phyloP scores from a whole-genome alignment of 92 coral and sea anemone species.

The Siderastrea siderea region DNA sequence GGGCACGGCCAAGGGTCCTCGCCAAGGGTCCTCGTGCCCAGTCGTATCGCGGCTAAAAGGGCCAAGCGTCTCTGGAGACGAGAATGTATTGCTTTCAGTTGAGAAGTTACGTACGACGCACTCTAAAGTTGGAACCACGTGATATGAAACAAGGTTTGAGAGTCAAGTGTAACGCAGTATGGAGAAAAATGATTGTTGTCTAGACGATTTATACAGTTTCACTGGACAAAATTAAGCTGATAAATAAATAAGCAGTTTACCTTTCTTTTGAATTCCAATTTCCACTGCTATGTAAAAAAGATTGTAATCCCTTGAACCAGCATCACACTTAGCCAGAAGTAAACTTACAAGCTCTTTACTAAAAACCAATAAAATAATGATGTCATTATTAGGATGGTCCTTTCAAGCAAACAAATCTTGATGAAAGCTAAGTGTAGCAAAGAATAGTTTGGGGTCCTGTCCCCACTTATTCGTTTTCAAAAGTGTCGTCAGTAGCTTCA shows the following conservation, averaged over 20 bases:
- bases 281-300: slow-evolving; percentile 93
- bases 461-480: too few relatives aligned
- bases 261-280: slow-evolving; percentile 85
- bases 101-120: too few relatives aligned
- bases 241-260: slow-evolving; percentile 22
- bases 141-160: too few relatives aligned
- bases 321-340: slow-evolving; percentile 59
- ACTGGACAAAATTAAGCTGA: not conserved
- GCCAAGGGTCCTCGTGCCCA: too few relatives aligned
- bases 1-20: too few relatives aligned
- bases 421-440: not conserved
- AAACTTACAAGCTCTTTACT: slow-evolving; percentile 79
- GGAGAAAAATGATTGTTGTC: too few relatives aligned
- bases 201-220: not conserved
- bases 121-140: too few relatives aligned
- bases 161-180: too few relatives aligned
- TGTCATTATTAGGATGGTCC: not conserved
- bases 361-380: not conserved
- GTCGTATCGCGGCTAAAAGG: too few relatives aligned
- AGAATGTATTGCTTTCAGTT: too few relatives aligned
- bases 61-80: too few relatives aligned
- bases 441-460: not conserved
- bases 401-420: not conserved
- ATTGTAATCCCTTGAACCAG: slow-evolving; percentile 80
- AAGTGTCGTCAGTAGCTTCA: too few relatives aligned